Evolutionary conservation across 2,888 invertebrate species (phyloP).

Genomic region (Autographa gamma): DNA sequence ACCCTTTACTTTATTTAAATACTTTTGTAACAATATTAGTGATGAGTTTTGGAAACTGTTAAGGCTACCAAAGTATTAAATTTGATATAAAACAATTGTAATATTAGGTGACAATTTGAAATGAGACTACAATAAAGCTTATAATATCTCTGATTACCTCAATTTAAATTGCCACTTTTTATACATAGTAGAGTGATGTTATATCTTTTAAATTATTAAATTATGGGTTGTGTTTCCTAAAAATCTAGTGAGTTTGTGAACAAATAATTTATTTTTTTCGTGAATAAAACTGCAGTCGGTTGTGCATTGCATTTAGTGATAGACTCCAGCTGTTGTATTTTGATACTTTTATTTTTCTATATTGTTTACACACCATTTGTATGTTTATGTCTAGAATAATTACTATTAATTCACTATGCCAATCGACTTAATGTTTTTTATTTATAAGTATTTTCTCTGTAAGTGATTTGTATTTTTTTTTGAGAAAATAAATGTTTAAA

Average conservation of each 20-base stretch:
- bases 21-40: conserved; percentile 18
- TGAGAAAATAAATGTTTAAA: no score
- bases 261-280: conserved; percentile 36
- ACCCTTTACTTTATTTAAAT: background rate
- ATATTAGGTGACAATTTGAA: background rate
- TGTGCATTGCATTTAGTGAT: conserved; percentile 37
- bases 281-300: conserved; percentile 22
- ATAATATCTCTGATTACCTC: no score
- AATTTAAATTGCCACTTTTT: background rate
- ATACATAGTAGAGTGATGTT: conserved; percentile 22
- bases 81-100: background rate
- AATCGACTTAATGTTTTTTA: no score
- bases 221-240: conserved; percentile 57
- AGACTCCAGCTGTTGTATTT: conserved; percentile 32
- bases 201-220: conserved; percentile 24
- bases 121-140: background rate
- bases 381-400: conserved; percentile 20
- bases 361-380: conserved; percentile 11
- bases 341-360: conserved; percentile 29
- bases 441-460: no score
- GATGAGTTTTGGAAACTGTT: conserved; percentile 25
- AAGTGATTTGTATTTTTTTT: no score
- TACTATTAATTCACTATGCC: background rate
- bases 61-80: conserved; percentile 44
- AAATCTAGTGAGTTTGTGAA: conserved; percentile 41